These are phyloP conservation scores for Macrobrachium nipponense DNA, from an alignment of 1,140 invertebrate genomes.

Conservation along the genomic window DNA sequence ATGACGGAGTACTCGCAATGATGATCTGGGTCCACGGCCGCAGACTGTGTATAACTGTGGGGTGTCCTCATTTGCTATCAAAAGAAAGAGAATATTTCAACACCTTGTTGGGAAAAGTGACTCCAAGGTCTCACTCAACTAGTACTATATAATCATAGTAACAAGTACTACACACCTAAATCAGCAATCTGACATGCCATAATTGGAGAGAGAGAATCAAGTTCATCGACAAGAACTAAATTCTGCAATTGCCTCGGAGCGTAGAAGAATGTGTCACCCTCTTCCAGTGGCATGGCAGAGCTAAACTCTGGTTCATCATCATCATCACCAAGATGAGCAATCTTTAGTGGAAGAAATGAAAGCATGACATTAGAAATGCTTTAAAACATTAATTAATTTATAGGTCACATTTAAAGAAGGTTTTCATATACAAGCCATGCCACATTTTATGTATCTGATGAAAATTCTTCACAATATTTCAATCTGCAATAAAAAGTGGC, in stretches of 20 bases:
- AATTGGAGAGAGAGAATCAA: conserved; percentile 97
- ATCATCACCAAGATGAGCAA: conserved; percentile 98
- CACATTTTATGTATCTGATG: not conserved
- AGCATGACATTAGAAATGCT: not conserved
- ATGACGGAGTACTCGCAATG: conserved; percentile 92
- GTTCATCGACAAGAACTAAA: conserved; percentile 97
- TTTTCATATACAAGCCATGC: not conserved
- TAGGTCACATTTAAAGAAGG: not conserved
- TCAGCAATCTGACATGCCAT: conserved; percentile 83
- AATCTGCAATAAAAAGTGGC: not conserved
- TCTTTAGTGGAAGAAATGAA: conserved; percentile 75
- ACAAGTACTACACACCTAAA: conserved; percentile 66
- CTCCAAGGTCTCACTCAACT: no score
- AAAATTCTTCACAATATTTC: not conserved
- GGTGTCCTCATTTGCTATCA: conserved; percentile 95
- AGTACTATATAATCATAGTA: no score
- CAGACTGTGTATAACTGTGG: conserved; percentile 97
- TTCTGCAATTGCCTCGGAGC: conserved; percentile 93
- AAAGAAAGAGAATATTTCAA: not conserved
- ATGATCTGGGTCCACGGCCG: conserved; percentile 93
- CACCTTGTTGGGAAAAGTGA: no score
- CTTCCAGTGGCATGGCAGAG: conserved; percentile 97
- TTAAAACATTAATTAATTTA: no score
- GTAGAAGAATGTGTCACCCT: conserved; percentile 99
- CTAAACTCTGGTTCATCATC: conserved; percentile 99